These are phyloP conservation scores for Onychomys torridus DNA, from an alignment of 2,797 vertebrate genomes.

Conservation along the genomic window DNA sequence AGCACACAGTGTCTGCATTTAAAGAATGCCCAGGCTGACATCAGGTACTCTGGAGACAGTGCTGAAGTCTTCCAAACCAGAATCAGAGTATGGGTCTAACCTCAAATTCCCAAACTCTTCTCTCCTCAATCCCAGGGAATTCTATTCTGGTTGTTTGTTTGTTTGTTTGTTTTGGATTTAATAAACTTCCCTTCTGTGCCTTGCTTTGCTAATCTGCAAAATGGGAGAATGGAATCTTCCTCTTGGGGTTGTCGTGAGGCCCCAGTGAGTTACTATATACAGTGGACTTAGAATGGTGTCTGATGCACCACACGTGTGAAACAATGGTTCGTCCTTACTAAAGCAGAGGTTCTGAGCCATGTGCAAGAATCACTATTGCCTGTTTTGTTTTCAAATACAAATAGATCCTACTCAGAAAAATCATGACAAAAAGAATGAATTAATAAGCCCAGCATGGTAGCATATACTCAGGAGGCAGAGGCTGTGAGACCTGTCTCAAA, in stretches of 20 bases:
- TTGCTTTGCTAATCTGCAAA: constrained; percentile 29
- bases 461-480: neutral
- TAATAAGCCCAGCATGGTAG: neutral
- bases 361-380: neutral
- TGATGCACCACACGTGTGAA: neutral
- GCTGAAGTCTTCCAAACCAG: neutral
- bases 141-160: neutral
- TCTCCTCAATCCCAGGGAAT: neutral
- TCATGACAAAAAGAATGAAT: neutral
- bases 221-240: neutral
- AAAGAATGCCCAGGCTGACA: neutral
- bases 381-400: neutral
- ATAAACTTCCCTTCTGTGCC: neutral
- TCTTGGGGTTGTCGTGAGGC: neutral
- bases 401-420: neutral
- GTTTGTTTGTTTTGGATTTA: neutral
- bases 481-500: neutral
- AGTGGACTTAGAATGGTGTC: neutral
- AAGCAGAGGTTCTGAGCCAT: neutral
- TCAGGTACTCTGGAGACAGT: neutral
- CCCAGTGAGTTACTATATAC: neutral
- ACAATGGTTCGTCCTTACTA: neutral
- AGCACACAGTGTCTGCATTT: neutral
- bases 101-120: constrained; percentile 8
- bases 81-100: neutral